Percentiles rank a stretch among this genome's conserved stretches.
Conservation (phyloP, 2,113 vertebrate species). For the Hyla sarda region DNA sequence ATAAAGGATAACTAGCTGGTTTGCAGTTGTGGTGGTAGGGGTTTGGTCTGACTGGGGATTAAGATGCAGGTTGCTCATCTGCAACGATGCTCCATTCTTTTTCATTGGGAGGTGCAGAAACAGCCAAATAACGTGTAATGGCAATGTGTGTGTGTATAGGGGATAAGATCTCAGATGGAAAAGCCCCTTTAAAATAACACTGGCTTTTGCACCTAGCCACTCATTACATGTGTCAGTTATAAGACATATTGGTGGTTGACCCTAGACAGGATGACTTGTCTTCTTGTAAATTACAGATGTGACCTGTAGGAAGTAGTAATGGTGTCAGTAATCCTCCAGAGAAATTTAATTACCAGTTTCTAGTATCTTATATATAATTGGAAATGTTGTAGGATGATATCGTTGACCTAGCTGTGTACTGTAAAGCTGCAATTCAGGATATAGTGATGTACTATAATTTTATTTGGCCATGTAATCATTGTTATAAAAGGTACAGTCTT, state of each 20-base stretch:
- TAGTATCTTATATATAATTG: not conserved
- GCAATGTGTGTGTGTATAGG: no score
- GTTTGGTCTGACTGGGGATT: no score
- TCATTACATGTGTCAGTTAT: not conserved
- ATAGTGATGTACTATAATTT: not conserved
- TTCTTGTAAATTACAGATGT: not conserved
- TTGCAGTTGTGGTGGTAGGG: no score
- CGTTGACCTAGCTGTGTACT: not conserved
- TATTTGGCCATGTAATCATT: not conserved
- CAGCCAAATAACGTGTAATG: no score
- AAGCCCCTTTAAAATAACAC: not conserved
- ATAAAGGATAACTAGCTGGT: no score
- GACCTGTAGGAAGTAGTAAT: not conserved
- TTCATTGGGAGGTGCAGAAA: no score
- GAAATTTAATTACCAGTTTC: slow-evolving; percentile 1
- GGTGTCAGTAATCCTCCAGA: not conserved
- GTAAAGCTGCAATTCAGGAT: not conserved
- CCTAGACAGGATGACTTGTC: not conserved
- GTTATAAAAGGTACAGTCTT: not conserved
- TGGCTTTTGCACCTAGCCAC: not conserved
- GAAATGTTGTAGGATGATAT: not conserved
- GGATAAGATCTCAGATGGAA: no score
- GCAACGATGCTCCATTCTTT: no score
- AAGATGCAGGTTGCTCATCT: no score
- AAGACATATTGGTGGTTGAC: not conserved